phyloP scores from a whole-genome alignment of 1,140 invertebrate species.

The Papilio polyxenes region DNA sequence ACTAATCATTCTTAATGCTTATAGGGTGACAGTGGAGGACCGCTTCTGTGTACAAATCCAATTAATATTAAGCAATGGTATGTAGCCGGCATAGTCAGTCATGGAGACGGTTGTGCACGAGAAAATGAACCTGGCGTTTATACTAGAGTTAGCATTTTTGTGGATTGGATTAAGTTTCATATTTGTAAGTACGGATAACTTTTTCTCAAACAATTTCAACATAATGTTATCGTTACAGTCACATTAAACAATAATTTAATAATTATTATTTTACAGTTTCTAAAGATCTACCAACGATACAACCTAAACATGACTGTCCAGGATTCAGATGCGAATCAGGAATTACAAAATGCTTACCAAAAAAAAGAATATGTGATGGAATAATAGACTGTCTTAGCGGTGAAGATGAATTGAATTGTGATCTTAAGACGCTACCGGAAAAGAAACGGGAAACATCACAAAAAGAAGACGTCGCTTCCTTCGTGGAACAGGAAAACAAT shows the following conservation, averaged over 20 bases:
- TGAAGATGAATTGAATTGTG: constrained; percentile 88
- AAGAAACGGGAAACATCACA: constrained; percentile 12
- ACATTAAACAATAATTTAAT: not conserved
- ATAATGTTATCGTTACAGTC: not conserved
- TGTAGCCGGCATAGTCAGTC: constrained; percentile 88
- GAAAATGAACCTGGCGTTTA: constrained; percentile 91
- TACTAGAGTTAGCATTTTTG: constrained; percentile 87
- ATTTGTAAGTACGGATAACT: constrained; percentile 67
- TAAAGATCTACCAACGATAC: constrained; percentile 69
- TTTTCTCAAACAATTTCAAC: not conserved
- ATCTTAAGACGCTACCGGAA: constrained; percentile 45
- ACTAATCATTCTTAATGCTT: constrained; percentile 18
- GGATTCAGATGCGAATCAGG: constrained; percentile 85
- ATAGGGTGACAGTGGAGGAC: constrained; percentile 89
- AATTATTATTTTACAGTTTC: constrained; percentile 70
- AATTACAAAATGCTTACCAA: constrained; percentile 84
- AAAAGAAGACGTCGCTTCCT: not conserved
- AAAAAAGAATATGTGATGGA: constrained; percentile 84
- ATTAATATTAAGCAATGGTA: constrained; percentile 84
- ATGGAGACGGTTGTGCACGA: constrained; percentile 90
- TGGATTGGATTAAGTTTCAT: constrained; percentile 86
- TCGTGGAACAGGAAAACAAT: not conserved
- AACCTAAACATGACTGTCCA: constrained; percentile 84
- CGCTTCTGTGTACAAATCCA: constrained; percentile 86
- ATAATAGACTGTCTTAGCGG: constrained; percentile 87